Evolutionary conservation across 2,797 vertebrate genomes (phyloP), one percentile per base, ranked within the genome.

Genomic region (Mormyrops attenuatus): DNA sequence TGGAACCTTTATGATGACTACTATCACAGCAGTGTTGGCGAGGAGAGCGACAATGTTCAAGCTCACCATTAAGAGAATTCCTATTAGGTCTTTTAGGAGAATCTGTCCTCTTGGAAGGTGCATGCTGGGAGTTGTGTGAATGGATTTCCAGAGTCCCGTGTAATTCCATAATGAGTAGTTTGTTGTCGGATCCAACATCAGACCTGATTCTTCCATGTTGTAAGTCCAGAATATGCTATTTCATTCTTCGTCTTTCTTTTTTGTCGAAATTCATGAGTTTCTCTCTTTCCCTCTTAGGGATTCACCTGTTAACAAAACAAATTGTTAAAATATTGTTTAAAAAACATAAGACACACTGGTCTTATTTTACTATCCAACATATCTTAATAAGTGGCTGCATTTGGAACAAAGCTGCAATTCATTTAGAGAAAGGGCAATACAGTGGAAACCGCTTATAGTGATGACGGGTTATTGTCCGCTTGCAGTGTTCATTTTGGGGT

Each of bases 1-100:
- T 0, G 97, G 96, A 0, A 97, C 97, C 93, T 97, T 97, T n/a
- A 97, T 92, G 55, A 99, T 95, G 53, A 97, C 96, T 0, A 96
- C 93, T 91, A 98, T 94, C 85, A 99, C 95, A 3, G 96, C 96
- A 0, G 95, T 94, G 92, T 99, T 99, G 90, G 97, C 97, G 88
- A 98, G 92, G 82, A 99, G 94, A 0, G 97, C 96, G 0, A 96
- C 93, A n/a, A 96, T 92, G 77, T 97, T 98, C 89, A 98, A 93
- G 63, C 95, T 94, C 91, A 97, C 95, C 97, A 98, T 97, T 91
- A 97, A 95, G 88, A 97, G 94, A 85, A 98, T 96, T 82, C 97
- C 95, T 9, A 96, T 90, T 89, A 96, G 93, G 90, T 97, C 96
- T 90, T 95, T 95, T 34, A 96, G 92, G 80, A 85, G 92, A 15